phyloP scores from a whole-genome alignment of 2,888 invertebrate genomes.

The Harpagoxenus sublaevis region DNA sequence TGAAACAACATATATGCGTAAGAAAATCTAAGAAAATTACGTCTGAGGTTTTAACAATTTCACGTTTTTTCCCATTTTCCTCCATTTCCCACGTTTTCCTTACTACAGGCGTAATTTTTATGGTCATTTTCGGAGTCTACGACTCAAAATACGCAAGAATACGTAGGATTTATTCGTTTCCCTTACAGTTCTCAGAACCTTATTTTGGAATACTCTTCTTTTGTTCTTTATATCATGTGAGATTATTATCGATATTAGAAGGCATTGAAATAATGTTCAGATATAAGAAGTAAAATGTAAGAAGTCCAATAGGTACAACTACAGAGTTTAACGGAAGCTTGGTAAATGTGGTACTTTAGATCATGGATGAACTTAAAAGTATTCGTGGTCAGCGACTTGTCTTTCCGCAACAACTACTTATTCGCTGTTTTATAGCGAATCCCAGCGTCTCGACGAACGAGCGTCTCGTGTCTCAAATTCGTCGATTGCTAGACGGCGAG shows the following conservation, averaged over 20 bases:
- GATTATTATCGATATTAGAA: neutral
- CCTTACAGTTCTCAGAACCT: no score
- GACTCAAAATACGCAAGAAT: no score
- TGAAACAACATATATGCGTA: no score
- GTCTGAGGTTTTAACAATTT: no score
- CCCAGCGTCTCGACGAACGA: slow-evolving; percentile 50
- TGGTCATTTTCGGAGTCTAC: no score
- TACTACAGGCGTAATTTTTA: no score
- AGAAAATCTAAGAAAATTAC: no score
- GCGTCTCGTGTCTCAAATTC: slow-evolving; percentile 36
- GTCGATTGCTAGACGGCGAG: slow-evolving; percentile 44
- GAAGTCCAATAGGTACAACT: slow-evolving; percentile 6
- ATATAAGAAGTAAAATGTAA: neutral
- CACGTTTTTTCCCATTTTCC: no score
- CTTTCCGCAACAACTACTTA: slow-evolving; percentile 6
- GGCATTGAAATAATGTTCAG: neutral
- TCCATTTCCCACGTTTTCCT: no score
- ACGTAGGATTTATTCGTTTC: no score
- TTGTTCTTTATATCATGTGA: neutral
- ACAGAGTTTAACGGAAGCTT: slow-evolving; percentile 13
- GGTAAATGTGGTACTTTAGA: slow-evolving; percentile 55
- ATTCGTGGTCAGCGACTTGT: slow-evolving; percentile 60
- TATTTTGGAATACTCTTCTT: no score
- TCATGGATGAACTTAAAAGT: slow-evolving; percentile 62
- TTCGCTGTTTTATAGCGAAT: slow-evolving; percentile 63